These are phyloP conservation scores for Rhabdomys dilectus DNA, from an alignment of 2,113 vertebrate genomes.

Conservation along the genomic window DNA sequence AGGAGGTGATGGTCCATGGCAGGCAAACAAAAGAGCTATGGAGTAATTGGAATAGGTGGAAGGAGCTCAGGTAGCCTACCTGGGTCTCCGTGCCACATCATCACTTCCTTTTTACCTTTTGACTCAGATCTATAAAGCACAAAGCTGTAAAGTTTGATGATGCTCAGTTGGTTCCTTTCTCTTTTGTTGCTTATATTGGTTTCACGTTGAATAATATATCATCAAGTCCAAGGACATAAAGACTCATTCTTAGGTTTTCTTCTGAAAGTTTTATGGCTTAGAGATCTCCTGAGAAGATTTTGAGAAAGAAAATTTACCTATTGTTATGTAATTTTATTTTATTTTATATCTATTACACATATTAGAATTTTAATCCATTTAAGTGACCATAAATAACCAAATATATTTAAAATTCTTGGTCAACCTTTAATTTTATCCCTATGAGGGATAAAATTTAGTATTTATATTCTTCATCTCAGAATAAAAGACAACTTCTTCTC, in stretches of 20 bases:
- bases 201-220: neutral
- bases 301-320: neutral
- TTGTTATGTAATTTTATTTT: neutral
- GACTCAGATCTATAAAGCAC: neutral
- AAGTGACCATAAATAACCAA: neutral
- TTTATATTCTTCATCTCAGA: neutral
- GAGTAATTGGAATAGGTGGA: neutral
- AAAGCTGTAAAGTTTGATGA: neutral
- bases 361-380: neutral
- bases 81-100: neutral
- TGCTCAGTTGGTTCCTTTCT: neutral
- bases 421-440: neutral
- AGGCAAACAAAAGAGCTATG: neutral
- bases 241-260: neutral
- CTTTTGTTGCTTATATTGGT: neutral
- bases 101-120: neutral
- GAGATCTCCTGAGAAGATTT: neutral
- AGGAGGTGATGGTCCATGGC: neutral
- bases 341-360: neutral
- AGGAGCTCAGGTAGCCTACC: neutral
- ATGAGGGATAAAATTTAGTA: no score
- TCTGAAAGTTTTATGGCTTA: neutral
- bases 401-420: neutral
- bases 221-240: neutral
- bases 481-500: neutral